phyloP scores from a whole-genome alignment of 2,888 invertebrate species.

The Oscheius sp. region DNA sequence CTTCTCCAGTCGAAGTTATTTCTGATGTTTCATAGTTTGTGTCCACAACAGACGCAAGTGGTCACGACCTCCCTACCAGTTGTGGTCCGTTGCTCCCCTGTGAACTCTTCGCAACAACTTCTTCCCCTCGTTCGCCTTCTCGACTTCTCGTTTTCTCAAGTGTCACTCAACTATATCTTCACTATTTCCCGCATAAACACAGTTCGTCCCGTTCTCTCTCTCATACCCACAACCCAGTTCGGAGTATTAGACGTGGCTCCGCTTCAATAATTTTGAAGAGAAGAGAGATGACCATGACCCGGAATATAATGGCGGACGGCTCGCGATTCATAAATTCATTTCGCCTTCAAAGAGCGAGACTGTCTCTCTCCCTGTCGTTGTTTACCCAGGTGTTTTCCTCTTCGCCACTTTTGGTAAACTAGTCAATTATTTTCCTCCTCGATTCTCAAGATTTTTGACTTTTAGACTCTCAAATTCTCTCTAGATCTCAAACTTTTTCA shows the following conservation, averaged over 20 bases:
- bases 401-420: background rate
- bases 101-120: too few relatives aligned
- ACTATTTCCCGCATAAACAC: too few relatives aligned
- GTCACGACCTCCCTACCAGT: constrained; percentile 4
- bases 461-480: background rate
- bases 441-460: background rate
- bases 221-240: too few relatives aligned
- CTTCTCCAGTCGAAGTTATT: too few relatives aligned
- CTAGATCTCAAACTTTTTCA: background rate
- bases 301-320: background rate
- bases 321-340: background rate
- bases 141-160: too few relatives aligned
- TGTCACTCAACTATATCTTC: too few relatives aligned
- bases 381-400: background rate
- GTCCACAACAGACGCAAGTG: background rate
- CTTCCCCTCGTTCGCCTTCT: too few relatives aligned
- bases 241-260: too few relatives aligned
- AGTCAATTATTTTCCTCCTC: background rate
- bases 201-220: too few relatives aligned
- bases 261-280: background rate
- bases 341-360: too few relatives aligned
- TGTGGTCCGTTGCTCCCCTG: too few relatives aligned
- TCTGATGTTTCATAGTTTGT: background rate
- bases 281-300: background rate
- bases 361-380: background rate